These are phyloP conservation scores for Bombus balteatus DNA, from an alignment of 1,140 invertebrate genomes.

Conservation along the genomic window DNA sequence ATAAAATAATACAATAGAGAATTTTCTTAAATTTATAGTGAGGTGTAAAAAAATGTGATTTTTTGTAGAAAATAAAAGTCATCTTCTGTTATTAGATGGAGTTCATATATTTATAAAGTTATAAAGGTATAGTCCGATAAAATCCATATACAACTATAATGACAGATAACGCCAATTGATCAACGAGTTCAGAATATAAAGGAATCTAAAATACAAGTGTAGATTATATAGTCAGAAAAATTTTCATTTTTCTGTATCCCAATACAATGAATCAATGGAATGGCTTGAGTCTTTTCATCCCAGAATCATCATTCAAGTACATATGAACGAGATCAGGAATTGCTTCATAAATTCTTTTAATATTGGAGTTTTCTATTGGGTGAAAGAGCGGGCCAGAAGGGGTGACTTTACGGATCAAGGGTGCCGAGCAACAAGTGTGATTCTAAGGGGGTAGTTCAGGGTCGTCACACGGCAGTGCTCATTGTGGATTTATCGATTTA, in stretches of 20 bases:
- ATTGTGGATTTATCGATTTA: slow-evolving; percentile 64
- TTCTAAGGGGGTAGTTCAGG: slow-evolving; percentile 65
- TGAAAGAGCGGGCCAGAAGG: slow-evolving; percentile 66
- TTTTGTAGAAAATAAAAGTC: too few relatives aligned
- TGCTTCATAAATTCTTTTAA: slow-evolving; percentile 76
- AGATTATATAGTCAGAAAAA: neutral
- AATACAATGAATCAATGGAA: neutral
- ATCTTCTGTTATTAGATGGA: too few relatives aligned
- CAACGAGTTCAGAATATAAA: too few relatives aligned
- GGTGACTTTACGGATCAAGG: slow-evolving; percentile 65
- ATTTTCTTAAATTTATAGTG: too few relatives aligned
- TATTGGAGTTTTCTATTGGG: slow-evolving; percentile 57
- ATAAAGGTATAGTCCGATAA: too few relatives aligned
- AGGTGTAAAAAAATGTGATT: too few relatives aligned
- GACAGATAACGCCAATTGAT: too few relatives aligned
- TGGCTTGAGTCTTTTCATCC: neutral
- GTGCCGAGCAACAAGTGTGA: slow-evolving; percentile 74
- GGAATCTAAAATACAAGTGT: too few relatives aligned
- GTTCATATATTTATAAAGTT: too few relatives aligned
- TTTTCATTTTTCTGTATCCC: neutral
- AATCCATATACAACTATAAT: too few relatives aligned
- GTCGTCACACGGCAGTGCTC: slow-evolving; percentile 55
- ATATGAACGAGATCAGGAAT: slow-evolving; percentile 55
- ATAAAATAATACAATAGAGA: too few relatives aligned
- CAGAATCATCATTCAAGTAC: slow-evolving; percentile 29